Percentiles rank a stretch among this genome's conserved stretches.
Conservation (phyloP, 2,113 vertebrate species). For the Hirundichthys speculiger region DNA sequence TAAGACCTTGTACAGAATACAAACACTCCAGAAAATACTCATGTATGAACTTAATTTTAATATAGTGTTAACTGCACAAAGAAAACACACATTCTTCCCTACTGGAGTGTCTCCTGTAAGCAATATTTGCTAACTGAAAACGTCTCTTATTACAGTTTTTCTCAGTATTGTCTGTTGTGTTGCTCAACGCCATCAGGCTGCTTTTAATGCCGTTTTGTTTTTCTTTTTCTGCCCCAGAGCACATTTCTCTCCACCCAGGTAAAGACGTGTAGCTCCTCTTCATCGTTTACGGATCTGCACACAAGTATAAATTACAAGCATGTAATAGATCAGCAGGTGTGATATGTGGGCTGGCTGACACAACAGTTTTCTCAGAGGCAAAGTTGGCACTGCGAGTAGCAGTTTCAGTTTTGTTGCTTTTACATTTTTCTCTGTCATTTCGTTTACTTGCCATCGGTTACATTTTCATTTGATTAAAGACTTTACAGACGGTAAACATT, state of each 20-base stretch:
- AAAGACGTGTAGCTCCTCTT: slow-evolving; percentile 26
- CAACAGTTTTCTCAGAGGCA: slow-evolving; percentile 9
- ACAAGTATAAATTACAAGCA: slow-evolving; percentile 56
- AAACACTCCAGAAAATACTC: too few relatives aligned
- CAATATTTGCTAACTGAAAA: slow-evolving; percentile 48
- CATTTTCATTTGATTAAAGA: not conserved
- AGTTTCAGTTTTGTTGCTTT: slow-evolving; percentile 31
- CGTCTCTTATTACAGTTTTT: slow-evolving; percentile 61
- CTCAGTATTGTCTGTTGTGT: slow-evolving; percentile 43
- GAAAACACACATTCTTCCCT: not conserved
- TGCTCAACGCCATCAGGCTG: slow-evolving; percentile 10
- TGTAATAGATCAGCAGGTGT: slow-evolving; percentile 66
- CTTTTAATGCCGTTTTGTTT: slow-evolving; percentile 14
- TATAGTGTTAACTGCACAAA: not conserved
- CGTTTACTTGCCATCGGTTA: slow-evolving; percentile 5
- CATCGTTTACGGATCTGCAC: slow-evolving; percentile 43
- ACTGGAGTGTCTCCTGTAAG: slow-evolving; percentile 31
- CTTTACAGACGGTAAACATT: not conserved
- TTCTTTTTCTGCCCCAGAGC: slow-evolving; percentile 7
- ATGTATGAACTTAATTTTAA: not conserved
- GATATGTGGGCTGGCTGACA: slow-evolving; percentile 10
- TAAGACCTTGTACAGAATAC: too few relatives aligned
- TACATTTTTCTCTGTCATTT: slow-evolving; percentile 4
- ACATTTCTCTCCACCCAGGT: slow-evolving; percentile 10
- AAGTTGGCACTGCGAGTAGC: slow-evolving; percentile 56